A percentile compares a stretch with the other conserved stretches of the same genome.
These are phyloP conservation scores for Hesperia comma DNA, from an alignment of 2,888 invertebrate species.

Conservation along the genomic window DNA sequence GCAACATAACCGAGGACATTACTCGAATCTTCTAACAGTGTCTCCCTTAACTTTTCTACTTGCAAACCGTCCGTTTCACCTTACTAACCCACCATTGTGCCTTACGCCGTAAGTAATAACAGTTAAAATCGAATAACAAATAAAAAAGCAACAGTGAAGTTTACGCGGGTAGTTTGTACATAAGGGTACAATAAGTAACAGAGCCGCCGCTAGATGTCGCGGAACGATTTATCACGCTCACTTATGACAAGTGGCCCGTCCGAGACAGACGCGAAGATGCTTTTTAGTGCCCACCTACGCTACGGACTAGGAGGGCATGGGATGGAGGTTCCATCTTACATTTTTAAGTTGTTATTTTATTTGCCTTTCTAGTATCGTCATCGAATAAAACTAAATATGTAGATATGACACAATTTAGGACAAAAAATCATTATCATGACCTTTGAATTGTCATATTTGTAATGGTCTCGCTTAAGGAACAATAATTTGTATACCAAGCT, in stretches of 20 bases:
- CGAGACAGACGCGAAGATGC: constrained; percentile 67
- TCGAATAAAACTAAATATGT: no score
- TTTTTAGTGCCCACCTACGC: constrained; percentile 70
- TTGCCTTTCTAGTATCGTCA: no score
- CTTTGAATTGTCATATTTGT: no score
- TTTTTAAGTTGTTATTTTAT: neutral
- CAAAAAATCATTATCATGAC: no score
- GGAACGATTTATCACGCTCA: constrained; percentile 76
- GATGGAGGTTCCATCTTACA: neutral
- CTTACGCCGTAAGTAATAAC: neutral
- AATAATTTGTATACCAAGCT: no score
- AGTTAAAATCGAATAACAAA: constrained; percentile 6
- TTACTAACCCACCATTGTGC: neutral
- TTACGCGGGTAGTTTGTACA: constrained; percentile 52
- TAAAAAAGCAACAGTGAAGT: constrained; percentile 9
- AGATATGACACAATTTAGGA: no score
- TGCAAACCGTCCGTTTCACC: neutral
- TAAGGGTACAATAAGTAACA: constrained; percentile 78
- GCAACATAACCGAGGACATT: constrained; percentile 66
- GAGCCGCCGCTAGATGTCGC: constrained; percentile 68
- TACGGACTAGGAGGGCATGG: neutral
- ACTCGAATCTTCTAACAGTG: constrained; percentile 59
- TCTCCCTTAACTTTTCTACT: constrained; percentile 38
- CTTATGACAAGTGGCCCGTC: constrained; percentile 81
- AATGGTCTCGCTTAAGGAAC: no score